phyloP scores from a whole-genome alignment of 1,140 invertebrate species.

The Helicoverpa armigera region DNA sequence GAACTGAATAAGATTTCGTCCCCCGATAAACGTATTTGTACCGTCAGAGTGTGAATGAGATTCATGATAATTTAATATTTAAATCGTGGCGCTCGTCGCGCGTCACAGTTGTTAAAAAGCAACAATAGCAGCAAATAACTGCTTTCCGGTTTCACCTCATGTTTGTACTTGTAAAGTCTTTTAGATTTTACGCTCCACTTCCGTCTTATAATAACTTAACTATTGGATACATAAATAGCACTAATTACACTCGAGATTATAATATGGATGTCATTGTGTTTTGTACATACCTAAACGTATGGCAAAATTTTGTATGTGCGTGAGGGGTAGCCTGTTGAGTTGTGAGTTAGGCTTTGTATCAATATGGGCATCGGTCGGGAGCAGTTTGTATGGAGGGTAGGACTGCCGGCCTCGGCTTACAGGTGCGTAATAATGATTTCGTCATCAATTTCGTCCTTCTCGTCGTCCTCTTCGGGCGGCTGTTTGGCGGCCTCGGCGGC shows the following conservation, averaged over 20 bases:
- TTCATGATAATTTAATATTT: slow-evolving; percentile 15
- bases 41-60: slow-evolving; percentile 25
- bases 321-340: slow-evolving; percentile 4
- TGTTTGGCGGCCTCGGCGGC: slow-evolving; percentile 85
- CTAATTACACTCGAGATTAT: slow-evolving; percentile 73
- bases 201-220: slow-evolving; percentile 54
- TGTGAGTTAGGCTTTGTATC: neutral
- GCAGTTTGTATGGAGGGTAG: slow-evolving; percentile 2
- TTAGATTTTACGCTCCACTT: slow-evolving; percentile 51
- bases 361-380: slow-evolving; percentile 17
- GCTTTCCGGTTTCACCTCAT: slow-evolving; percentile 28
- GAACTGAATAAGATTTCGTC: slow-evolving; percentile 18
- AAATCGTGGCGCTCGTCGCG: slow-evolving; percentile 8
- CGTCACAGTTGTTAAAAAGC: slow-evolving; percentile 2
- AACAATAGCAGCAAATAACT: slow-evolving; percentile 18
- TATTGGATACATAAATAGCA: slow-evolving; percentile 73
- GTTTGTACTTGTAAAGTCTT: slow-evolving; percentile 70
- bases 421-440: slow-evolving; percentile 95
- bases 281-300: slow-evolving; percentile 74
- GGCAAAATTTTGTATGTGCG: slow-evolving; percentile 61
- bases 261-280: slow-evolving; percentile 62
- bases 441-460: slow-evolving; percentile 94
- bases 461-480: slow-evolving; percentile 91
- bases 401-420: slow-evolving; percentile 76
- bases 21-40: slow-evolving; percentile 21